phyloP scores from a whole-genome alignment of 2,888 invertebrate species.

The Agrilus mali region DNA sequence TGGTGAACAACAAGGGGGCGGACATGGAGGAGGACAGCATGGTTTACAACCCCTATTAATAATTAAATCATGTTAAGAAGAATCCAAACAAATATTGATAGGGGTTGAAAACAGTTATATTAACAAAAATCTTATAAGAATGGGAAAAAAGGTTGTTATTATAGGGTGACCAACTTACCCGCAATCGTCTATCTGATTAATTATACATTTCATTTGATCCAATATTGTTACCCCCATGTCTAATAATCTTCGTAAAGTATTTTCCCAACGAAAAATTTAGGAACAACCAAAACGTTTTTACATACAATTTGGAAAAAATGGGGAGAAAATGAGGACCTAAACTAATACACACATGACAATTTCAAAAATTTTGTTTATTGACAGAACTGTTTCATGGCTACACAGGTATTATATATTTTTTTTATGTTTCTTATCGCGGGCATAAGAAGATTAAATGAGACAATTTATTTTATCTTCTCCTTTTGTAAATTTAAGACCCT shows the following conservation, averaged over 20 bases:
- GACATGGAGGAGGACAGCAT: neutral
- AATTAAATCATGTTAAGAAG: neutral
- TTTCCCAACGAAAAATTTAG: neutral
- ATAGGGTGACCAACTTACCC: constrained; percentile 1
- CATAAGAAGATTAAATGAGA: too few species aligned
- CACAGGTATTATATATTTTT: too few species aligned
- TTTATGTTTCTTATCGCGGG: too few species aligned
- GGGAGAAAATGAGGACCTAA: neutral
- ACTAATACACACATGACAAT: constrained; percentile 1
- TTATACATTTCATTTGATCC: constrained; percentile 10
- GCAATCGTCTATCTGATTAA: constrained; percentile 13
- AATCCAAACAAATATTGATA: neutral
- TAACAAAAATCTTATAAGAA: too few species aligned
- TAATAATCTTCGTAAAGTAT: constrained; percentile 1
- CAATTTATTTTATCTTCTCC: too few species aligned
- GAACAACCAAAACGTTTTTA: neutral
- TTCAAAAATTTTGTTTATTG: neutral
- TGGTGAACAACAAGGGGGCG: constrained; percentile 3
- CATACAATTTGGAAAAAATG: neutral
- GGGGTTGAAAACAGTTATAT: too few species aligned
- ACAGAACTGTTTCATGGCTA: too few species aligned
- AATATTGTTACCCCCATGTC: constrained; percentile 9
- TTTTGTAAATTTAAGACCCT: too few species aligned
- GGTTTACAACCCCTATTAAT: neutral
- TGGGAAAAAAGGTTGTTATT: too few species aligned